phyloP scores from a whole-genome alignment of 2,888 invertebrate genomes.

The Rhagium mordax region DNA sequence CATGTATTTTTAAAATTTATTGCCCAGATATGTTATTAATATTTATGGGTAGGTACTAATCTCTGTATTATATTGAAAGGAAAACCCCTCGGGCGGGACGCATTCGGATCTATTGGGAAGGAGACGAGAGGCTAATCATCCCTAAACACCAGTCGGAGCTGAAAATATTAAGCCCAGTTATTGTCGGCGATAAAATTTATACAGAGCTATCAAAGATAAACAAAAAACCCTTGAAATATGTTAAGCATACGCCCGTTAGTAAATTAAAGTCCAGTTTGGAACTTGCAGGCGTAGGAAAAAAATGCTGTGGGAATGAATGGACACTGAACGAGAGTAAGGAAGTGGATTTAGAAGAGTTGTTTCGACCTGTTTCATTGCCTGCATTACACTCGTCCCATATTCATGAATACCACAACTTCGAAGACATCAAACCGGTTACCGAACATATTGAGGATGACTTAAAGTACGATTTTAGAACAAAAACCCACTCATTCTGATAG shows the following conservation, averaged over 20 bases:
- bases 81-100: slow-evolving; percentile 25
- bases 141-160: slow-evolving; percentile 40
- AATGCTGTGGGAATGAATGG: slow-evolving; percentile 41
- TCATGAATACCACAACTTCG: slow-evolving; percentile 39
- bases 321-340: slow-evolving; percentile 29
- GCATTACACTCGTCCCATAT: slow-evolving; percentile 25
- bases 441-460: slow-evolving; percentile 65
- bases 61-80: slow-evolving; percentile 34
- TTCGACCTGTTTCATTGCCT: slow-evolving; percentile 52
- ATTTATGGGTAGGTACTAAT: slow-evolving; percentile 9
- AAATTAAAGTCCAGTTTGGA: slow-evolving; percentile 40
- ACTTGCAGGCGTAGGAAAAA: slow-evolving; percentile 38
- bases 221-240: slow-evolving; percentile 38
- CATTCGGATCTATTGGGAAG: slow-evolving; percentile 48
- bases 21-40: neutral
- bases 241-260: slow-evolving; percentile 36
- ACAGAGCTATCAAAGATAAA: slow-evolving; percentile 35
- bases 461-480: slow-evolving; percentile 67
- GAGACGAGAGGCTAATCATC: slow-evolving; percentile 47
- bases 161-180: slow-evolving; percentile 15
- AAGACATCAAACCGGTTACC: slow-evolving; percentile 65
- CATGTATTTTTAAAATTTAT: neutral
- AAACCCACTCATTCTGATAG: slow-evolving; percentile 60
- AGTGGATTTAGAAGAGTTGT: slow-evolving; percentile 44
- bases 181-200: slow-evolving; percentile 44